These are phyloP conservation scores for Crotalus tigris DNA, from an alignment of 2,113 vertebrate genomes.

Conservation along the genomic window DNA sequence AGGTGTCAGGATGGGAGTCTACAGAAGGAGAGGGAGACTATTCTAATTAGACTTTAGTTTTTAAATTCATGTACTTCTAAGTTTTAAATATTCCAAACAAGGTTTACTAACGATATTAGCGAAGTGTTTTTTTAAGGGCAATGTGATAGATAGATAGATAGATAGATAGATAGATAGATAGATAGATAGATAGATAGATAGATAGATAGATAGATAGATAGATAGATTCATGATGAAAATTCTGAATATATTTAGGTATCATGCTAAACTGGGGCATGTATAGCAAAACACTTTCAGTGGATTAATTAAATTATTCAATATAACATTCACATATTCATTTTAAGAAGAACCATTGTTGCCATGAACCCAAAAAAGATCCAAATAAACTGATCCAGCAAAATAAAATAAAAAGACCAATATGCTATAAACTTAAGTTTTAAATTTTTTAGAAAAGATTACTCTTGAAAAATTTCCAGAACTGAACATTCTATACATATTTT, in stretches of 20 bases:
- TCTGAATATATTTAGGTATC: not conserved
- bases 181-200: too few species aligned
- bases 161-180: too few species aligned
- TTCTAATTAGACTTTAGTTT: not conserved
- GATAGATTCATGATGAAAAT: not conserved
- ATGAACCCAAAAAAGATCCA: not conserved
- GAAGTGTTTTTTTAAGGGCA: not conserved
- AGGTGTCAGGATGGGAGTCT: not conserved
- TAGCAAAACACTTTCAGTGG: not conserved
- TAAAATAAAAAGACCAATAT: not conserved
- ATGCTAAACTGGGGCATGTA: not conserved
- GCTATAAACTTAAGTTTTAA: not conserved
- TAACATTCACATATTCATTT: not conserved
- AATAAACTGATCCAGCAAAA: not conserved
- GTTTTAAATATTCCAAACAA: not conserved
- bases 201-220: not conserved
- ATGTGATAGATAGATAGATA: not conserved
- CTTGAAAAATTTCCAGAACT: not conserved
- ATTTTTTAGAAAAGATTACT: not conserved
- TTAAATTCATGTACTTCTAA: not conserved
- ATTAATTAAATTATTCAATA: not conserved
- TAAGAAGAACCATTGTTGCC: not conserved
- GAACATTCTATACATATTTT: conserved; percentile 7
- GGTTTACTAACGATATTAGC: not conserved
- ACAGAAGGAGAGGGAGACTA: not conserved